phyloP scores from a whole-genome alignment of 2,888 invertebrate species.

The Acanthosepion lycidas region DNA sequence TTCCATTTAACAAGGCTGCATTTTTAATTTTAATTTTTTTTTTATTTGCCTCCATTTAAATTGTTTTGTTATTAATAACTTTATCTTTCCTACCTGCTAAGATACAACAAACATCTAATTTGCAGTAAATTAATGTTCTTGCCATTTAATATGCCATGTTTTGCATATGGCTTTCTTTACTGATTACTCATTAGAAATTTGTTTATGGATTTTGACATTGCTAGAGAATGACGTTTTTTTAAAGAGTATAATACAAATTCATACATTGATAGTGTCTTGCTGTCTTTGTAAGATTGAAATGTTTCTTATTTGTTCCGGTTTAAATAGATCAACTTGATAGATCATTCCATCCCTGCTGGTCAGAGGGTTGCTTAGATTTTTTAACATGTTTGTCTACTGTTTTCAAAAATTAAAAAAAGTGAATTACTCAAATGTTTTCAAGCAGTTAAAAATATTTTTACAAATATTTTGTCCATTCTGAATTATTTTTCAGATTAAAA shows the following conservation, averaged over 20 bases:
- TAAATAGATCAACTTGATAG: not conserved
- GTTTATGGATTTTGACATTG: not conserved
- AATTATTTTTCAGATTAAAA: not conserved
- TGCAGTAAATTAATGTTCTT: not conserved
- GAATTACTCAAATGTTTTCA: not conserved
- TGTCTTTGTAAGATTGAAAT: conserved; percentile 1
- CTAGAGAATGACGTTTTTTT: not conserved
- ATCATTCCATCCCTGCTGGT: conserved; percentile 33
- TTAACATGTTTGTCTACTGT: not conserved
- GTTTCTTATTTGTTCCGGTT: not conserved
- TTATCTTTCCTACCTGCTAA: not conserved
- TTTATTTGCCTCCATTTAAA: not conserved
- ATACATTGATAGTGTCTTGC: not conserved
- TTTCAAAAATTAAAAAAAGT: not conserved
- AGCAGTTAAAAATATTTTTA: not conserved
- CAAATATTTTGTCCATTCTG: not conserved
- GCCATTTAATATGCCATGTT: not conserved
- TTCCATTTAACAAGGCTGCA: not conserved
- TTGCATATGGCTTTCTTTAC: not conserved
- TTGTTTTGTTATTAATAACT: not conserved
- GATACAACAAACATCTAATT: not conserved
- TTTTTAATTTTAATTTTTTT: not conserved
- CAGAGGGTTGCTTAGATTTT: not conserved
- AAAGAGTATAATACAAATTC: not conserved
- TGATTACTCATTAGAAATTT: not conserved